Percentiles rank a stretch among this genome's conserved stretches.
Evolutionary conservation across 2,888 invertebrate species (phyloP).

Genomic region (Calameuta idolon): DNA sequence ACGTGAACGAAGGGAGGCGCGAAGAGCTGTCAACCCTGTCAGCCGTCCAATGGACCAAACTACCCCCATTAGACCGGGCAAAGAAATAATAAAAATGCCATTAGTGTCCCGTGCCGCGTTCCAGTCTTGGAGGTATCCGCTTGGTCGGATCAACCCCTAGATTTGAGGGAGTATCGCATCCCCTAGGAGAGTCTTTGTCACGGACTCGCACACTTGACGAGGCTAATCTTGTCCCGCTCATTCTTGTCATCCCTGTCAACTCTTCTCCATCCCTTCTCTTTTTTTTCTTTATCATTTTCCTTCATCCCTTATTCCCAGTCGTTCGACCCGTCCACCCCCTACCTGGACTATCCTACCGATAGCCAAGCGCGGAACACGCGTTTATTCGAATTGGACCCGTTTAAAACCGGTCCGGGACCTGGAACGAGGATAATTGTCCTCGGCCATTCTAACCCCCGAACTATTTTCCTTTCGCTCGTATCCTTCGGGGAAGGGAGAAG

Average conservation of each 20-base stretch:
- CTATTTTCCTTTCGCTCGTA: slow-evolving; percentile 25
- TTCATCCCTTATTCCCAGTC: slow-evolving; percentile 4
- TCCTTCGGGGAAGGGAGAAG: slow-evolving; percentile 16
- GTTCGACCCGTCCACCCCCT: neutral
- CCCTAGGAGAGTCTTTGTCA: slow-evolving; percentile 27
- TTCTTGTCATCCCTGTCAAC: neutral
- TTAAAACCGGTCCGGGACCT: slow-evolving; percentile 47
- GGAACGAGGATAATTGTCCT: slow-evolving; percentile 61
- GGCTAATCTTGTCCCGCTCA: slow-evolving; percentile 47
- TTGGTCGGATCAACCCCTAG: slow-evolving; percentile 17
- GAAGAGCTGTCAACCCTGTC: slow-evolving; percentile 59
- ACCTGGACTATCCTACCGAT: too few relatives aligned
- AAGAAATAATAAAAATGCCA: slow-evolving; percentile 67
- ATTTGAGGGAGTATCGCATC: slow-evolving; percentile 13
- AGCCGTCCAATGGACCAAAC: slow-evolving; percentile 62
- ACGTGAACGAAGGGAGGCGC: slow-evolving; percentile 29
- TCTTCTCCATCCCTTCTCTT: too few relatives aligned
- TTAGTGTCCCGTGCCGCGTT: slow-evolving; percentile 57
- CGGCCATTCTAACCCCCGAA: slow-evolving; percentile 1
- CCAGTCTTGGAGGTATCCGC: slow-evolving; percentile 51
- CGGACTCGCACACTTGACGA: slow-evolving; percentile 53
- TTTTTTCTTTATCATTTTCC: slow-evolving; percentile 7
- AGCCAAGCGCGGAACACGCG: neutral
- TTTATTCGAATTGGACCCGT: neutral
- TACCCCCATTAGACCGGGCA: slow-evolving; percentile 47